These are phyloP conservation scores for Staurois parvus DNA, from an alignment of 2,797 vertebrate species.

Conservation along the genomic window DNA sequence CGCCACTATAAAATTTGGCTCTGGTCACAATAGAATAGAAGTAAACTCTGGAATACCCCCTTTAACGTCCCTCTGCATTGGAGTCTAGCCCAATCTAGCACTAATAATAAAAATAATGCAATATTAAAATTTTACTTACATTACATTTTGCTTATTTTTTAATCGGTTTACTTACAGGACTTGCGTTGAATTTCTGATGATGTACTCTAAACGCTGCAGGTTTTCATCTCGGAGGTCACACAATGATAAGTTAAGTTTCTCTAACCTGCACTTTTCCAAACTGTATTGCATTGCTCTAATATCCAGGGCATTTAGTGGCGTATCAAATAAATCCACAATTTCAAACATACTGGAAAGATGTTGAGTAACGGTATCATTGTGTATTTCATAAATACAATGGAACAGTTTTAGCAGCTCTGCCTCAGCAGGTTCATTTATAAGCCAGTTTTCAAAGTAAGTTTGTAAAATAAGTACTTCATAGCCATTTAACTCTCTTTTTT, in stretches of 20 bases:
- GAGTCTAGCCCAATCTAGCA: neutral
- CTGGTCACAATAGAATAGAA: too few relatives aligned
- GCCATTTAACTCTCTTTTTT: neutral
- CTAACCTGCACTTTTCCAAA: constrained; percentile 14
- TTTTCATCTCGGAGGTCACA: constrained; percentile 29
- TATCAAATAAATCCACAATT: constrained; percentile 14
- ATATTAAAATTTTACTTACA: neutral
- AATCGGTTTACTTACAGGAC: constrained; percentile 30
- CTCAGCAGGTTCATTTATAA: neutral
- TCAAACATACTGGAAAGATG: constrained; percentile 15
- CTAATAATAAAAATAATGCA: neutral
- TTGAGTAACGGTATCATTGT: constrained; percentile 10
- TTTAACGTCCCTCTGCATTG: neutral
- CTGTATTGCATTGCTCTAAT: constrained; percentile 17
- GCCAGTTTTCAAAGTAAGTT: neutral
- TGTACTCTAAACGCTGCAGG: neutral
- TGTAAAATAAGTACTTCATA: constrained; percentile 8
- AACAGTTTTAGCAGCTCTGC: constrained; percentile 33
- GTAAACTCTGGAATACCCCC: neutral
- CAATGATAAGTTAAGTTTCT: constrained; percentile 23
- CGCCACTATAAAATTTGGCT: too few relatives aligned
- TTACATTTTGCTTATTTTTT: neutral
- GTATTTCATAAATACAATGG: constrained; percentile 39
- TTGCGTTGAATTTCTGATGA: constrained; percentile 6
- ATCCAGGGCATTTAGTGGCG: constrained; percentile 13